These are phyloP conservation scores for Jaculus jaculus DNA, from an alignment of 2,113 vertebrate genomes.

Conservation along the genomic window DNA sequence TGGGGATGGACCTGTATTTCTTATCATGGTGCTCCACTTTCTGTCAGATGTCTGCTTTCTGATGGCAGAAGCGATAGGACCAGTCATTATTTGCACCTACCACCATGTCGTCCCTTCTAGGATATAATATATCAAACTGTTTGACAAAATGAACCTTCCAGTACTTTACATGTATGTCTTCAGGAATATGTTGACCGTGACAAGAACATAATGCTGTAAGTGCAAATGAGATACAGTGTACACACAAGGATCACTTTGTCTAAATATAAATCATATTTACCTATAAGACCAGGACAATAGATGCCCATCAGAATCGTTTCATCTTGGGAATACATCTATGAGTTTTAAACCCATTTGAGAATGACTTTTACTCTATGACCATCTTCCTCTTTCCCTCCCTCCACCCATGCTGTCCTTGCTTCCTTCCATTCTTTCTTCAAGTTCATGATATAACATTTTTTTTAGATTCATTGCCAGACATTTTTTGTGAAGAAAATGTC, in stretches of 20 bases:
- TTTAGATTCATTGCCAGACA: not conserved
- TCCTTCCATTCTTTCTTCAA: not conserved
- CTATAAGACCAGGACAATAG: not conserved
- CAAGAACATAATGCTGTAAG: not conserved
- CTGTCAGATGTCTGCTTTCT: not conserved
- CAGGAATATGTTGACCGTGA: too few species aligned
- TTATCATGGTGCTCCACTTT: not conserved
- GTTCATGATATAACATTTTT: not conserved
- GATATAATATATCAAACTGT: not conserved
- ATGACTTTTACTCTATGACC: not conserved
- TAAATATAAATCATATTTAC: not conserved
- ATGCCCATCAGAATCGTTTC: fast-evolving
- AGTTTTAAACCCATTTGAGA: not conserved
- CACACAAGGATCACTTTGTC: fast-evolving
- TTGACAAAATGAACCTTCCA: not conserved
- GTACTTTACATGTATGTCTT: not conserved
- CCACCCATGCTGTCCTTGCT: fast-evolving
- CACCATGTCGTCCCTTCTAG: not conserved
- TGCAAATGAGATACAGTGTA: not conserved
- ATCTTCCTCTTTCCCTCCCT: fast-evolving
- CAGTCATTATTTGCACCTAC: fast-evolving
- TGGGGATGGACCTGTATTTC: not conserved
- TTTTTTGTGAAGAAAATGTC: not conserved
- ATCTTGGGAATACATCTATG: not conserved
- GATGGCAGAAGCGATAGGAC: not conserved